Evolutionary conservation across 2,113 vertebrate species (phyloP), one percentile per base, ranked within the genome.

Genomic region (Theristicus caerulescens): DNA sequence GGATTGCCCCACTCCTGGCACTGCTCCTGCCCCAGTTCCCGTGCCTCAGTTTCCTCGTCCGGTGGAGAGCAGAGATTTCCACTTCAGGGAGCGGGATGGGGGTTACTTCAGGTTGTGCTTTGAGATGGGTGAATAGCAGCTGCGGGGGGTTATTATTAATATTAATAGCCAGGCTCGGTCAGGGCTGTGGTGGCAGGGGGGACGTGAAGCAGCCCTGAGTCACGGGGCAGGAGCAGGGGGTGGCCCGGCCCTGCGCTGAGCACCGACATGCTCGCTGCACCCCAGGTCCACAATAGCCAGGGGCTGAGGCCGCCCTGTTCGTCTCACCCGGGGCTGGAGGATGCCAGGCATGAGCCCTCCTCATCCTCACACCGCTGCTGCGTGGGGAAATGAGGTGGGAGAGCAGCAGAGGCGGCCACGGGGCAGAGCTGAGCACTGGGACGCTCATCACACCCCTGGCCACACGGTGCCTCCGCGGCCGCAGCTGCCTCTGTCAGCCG

Each of bases 401-500:
- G 85, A 51, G 54, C 36, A 3, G 46, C 5, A 0, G 31, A 7
- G 51, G 64, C 0, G 4, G 70, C 54, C 27, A 0, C 5, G 6
- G 88, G 59, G 55, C 78, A 74, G 89, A 5, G 62, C 91, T 19
- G 93, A 74, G 93, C 85, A 1, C 72, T 0, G 54, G 9, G 47
- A 4, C 8, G 6, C 80, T 61, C 16, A 1, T 61, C 65, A 26
- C 91, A 72, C 24, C 93, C 12, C 86, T 13, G 93, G 73, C 58
- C 22, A 2, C 4, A 8, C 34, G 0, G 42, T 22, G 10, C 58
- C 90, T 52, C 57, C 2, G 8, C 1, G 47, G 91, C 91, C 71
- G 4, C 97, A 96, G 95, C 97, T 97, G 97, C 88, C 93, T 90
- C 72, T 83, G 95, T 76, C 90, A 92, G 96, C 96, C 26, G 17